These are phyloP conservation scores for Macroramphosus scolopax DNA, from an alignment of 2,797 vertebrate genomes.

Conservation along the genomic window DNA sequence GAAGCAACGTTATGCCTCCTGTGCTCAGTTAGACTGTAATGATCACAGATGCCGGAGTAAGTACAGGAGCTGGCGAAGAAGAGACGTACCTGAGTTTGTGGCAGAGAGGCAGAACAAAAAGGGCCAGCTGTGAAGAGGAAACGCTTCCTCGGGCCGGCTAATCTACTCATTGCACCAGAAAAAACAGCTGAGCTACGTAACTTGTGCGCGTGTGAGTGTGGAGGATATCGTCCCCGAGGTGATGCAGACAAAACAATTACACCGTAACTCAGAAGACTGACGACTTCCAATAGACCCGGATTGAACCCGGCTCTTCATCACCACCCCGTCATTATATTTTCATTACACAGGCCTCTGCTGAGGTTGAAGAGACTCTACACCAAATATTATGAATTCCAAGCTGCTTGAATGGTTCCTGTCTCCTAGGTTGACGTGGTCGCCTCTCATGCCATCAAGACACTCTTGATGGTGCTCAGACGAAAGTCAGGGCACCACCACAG, in stretches of 20 bases:
- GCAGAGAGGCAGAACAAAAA: slow-evolving; percentile 30
- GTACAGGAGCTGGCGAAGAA: slow-evolving; percentile 22
- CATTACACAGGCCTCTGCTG: slow-evolving; percentile 8
- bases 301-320: slow-evolving; percentile 17
- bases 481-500: no score
- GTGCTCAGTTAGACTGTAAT: slow-evolving; percentile 21
- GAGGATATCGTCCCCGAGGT: slow-evolving; percentile 2
- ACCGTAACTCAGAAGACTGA: slow-evolving; percentile 20
- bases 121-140: slow-evolving; percentile 9
- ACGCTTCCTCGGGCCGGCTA: slow-evolving; percentile 30
- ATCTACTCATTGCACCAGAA: slow-evolving; percentile 45
- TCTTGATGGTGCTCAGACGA: no score
- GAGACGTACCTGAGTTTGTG: slow-evolving; percentile 36
- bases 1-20: slow-evolving; percentile 26
- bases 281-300: slow-evolving; percentile 20
- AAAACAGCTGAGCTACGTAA: slow-evolving; percentile 44
- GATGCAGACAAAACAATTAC: slow-evolving; percentile 33
- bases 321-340: slow-evolving; percentile 1
- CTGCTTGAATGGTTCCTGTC: no score
- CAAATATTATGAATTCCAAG: no score
- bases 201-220: slow-evolving; percentile 1
- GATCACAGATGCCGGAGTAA: slow-evolving; percentile 51
- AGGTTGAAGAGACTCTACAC: no score
- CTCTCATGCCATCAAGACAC: no score
- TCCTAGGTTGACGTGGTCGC: no score